Conservation (phyloP, 2,797 vertebrate genomes). For the Falco berigora region DNA sequence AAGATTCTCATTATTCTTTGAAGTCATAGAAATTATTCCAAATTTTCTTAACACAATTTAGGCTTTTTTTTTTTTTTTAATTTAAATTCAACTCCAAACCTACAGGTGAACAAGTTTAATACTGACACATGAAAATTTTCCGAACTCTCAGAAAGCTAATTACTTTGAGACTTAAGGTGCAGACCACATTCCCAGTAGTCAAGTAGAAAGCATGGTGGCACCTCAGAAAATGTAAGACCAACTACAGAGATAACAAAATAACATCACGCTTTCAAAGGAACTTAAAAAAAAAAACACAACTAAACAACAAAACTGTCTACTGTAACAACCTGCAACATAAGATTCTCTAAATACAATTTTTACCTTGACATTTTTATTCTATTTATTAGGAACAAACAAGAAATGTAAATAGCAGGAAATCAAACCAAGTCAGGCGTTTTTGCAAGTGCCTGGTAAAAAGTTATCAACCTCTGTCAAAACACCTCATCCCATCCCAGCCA, state of each 20-base stretch:
- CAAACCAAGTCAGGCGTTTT: background rate
- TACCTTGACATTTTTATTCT: background rate
- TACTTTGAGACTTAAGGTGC: background rate
- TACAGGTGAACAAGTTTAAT: background rate
- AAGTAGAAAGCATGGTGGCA: background rate
- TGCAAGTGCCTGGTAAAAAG: background rate
- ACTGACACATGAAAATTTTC: background rate
- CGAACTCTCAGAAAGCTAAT: background rate
- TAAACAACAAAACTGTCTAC: background rate
- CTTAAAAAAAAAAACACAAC: background rate
- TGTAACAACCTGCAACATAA: background rate
- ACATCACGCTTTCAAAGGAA: background rate
- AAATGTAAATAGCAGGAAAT: background rate
- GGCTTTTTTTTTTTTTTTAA: background rate
- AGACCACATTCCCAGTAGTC: background rate
- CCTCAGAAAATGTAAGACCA: background rate
- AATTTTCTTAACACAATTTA: background rate
- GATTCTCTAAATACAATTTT: background rate
- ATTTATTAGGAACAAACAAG: background rate
- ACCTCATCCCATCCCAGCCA: background rate
- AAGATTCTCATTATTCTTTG: background rate
- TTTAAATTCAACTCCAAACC: background rate
- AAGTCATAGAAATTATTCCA: background rate
- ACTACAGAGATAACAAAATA: background rate
- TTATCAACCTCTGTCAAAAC: background rate